Evolutionary conservation across 2,888 invertebrate genomes (phyloP).

Genomic region (Osmoderma eremita): DNA sequence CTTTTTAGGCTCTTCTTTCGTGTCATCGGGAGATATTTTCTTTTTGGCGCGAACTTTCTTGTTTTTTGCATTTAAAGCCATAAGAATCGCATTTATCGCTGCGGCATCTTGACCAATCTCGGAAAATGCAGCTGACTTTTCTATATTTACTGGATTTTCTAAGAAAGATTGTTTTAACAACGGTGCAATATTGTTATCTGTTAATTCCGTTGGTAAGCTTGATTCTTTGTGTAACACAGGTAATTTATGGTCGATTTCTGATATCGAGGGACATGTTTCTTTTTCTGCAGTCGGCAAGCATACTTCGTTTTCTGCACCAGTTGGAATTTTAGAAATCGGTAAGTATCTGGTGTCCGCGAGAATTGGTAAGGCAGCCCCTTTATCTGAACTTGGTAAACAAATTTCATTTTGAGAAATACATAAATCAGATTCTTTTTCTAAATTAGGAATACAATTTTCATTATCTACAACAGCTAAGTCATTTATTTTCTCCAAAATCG

Average conservation of each 20-base stretch:
- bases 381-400: not conserved
- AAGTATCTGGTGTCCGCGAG: no score
- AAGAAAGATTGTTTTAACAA: not conserved
- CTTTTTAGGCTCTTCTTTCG: slow-evolving; percentile 27
- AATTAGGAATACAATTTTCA: not conserved
- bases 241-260: not conserved
- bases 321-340: no score
- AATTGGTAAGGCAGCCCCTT: not conserved
- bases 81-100: no score
- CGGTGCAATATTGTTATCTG: not conserved
- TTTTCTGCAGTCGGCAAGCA: not conserved
- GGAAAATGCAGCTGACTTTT: not conserved
- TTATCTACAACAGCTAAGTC: no score
- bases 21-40: slow-evolving; percentile 8
- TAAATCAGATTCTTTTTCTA: not conserved
- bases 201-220: not conserved
- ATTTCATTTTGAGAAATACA: not conserved
- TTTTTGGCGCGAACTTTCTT: slow-evolving; percentile 30
- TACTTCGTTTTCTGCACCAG: no score
- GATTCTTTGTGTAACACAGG: not conserved
- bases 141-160: not conserved
- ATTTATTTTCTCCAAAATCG: not conserved
- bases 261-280: not conserved
- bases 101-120: no score
- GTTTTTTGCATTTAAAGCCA: not conserved